Percentiles rank a stretch among this genome's conserved stretches.
phyloP scores from a whole-genome alignment of 2,888 invertebrate species.

The Perdita meconis region DNA sequence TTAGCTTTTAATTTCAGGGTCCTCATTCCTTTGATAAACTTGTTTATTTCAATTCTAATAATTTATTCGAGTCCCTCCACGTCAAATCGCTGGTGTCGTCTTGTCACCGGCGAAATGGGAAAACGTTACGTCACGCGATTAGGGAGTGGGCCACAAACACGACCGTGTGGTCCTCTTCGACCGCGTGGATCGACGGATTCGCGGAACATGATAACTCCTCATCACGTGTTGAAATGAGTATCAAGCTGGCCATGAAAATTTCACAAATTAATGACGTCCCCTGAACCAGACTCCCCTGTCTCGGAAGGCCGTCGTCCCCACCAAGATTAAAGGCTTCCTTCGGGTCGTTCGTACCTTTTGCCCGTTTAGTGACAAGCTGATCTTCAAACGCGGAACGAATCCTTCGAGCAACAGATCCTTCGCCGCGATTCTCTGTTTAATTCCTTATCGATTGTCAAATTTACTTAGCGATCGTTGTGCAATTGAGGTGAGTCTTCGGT shows the following conservation, averaged over 20 bases:
- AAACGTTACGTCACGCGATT: not conserved
- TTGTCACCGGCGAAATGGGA: not conserved
- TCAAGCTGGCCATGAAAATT: slow-evolving; percentile 24
- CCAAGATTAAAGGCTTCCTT: slow-evolving; percentile 12
- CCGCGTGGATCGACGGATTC: not conserved
- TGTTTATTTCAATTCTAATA: too few species aligned
- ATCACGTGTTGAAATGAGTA: not conserved
- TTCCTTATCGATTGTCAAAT: too few species aligned
- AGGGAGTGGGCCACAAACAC: not conserved
- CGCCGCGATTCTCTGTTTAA: too few species aligned
- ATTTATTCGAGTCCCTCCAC: not conserved
- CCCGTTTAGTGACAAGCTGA: slow-evolving; percentile 64
- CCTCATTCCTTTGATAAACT: too few species aligned
- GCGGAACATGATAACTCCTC: not conserved
- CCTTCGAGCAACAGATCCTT: not conserved
- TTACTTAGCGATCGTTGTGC: too few species aligned
- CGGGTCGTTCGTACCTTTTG: slow-evolving; percentile 45
- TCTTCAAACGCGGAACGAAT: slow-evolving; percentile 16
- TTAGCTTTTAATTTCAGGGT: too few species aligned
- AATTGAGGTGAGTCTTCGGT: too few species aligned
- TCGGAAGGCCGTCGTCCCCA: slow-evolving; percentile 62
- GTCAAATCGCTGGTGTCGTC: not conserved
- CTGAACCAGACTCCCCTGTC: slow-evolving; percentile 51
- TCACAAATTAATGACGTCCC: slow-evolving; percentile 28
- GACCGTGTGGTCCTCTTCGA: not conserved